Base-by-base conservation (phyloP, 2,113 vertebrate genomes). In the Syngnathus scovelli region DNA sequence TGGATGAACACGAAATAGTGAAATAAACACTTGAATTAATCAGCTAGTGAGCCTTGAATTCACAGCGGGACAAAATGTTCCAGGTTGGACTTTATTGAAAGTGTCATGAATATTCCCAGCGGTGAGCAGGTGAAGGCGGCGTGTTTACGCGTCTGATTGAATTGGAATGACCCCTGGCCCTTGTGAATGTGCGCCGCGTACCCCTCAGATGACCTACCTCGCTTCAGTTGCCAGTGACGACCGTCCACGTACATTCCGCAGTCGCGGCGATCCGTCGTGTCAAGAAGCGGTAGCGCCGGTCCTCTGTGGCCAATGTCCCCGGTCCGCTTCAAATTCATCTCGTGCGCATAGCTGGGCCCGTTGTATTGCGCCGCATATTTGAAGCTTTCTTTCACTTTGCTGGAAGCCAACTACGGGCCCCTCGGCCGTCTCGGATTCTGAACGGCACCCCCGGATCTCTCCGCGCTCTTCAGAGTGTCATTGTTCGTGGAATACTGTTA, bases 401-500 rank as follows among this genome's bases (percentile, higher is more conserved):
- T 23, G 46, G 52, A 36, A 52, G 1, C 38, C 27, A 72, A 69
- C 52, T 46, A 66, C 43, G 43, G 64, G 60, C 21, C 75, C 63
- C 72, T 62, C 55, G 8, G 37, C 15, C 18, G 69, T 67, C 71
- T 80, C 64, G 61, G 61, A 64, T 59, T 69, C 72, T 64, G 74
- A 73, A 79, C 66, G 55, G 70, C 75, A 78, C 71, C 79, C 78
- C 75, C 12, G 41, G 41, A 9, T 74, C 77, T 81, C 81, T 79
- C 77, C 74, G 81, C 83, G 84, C 70, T 70, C 78, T 83, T 90
- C 83, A 88, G 84, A 88, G 88, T 92, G 89, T 90, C 90, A 92
- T 92, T 92, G 91, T 92, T 90, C 88, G 19, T 88, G 82, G 88
- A 92, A 89, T 87, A 89, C 86, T 78, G 78, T 90, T 92, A 92